Conservation (phyloP, 1,140 invertebrate genomes). For the Calephelis nemesis region DNA sequence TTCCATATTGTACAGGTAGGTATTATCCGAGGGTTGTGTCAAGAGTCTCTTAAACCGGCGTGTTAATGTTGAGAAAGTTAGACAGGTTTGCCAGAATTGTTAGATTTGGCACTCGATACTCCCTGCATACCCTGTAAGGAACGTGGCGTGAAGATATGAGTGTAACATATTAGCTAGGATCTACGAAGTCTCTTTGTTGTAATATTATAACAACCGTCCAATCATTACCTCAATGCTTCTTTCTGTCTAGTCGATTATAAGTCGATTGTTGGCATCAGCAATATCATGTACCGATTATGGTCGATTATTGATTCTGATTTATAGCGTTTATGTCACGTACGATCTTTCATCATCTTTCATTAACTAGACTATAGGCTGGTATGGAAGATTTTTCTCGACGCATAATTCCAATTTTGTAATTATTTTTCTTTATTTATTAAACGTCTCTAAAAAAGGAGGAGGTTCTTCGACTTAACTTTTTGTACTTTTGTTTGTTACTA, state of each 20-base stretch:
- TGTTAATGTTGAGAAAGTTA: no score
- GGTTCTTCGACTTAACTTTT: no score
- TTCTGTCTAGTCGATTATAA: conserved; percentile 46
- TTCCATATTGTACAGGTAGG: no score
- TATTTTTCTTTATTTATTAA: no score
- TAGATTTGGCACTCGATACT: no score
- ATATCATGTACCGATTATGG: conserved; percentile 52
- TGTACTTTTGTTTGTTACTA: no score
- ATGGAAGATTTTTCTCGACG: not conserved
- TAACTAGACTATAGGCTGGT: not conserved
- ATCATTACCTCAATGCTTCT: conserved; percentile 25
- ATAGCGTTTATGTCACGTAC: conserved; percentile 39
- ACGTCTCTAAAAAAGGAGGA: no score
- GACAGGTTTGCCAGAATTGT: no score
- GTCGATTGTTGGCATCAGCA: conserved; percentile 42
- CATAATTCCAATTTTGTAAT: no score
- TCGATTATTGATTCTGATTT: conserved; percentile 62
- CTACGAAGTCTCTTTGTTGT: conserved; percentile 3
- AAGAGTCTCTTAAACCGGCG: no score
- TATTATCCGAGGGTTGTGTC: no score
- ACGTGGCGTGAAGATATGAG: not conserved
- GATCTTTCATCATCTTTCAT: conserved; percentile 26
- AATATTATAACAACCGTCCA: conserved; percentile 20
- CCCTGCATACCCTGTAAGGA: no score
- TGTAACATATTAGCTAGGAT: not conserved